Conservation (phyloP, 2,113 vertebrate species). For the Taxidea taxus region DNA sequence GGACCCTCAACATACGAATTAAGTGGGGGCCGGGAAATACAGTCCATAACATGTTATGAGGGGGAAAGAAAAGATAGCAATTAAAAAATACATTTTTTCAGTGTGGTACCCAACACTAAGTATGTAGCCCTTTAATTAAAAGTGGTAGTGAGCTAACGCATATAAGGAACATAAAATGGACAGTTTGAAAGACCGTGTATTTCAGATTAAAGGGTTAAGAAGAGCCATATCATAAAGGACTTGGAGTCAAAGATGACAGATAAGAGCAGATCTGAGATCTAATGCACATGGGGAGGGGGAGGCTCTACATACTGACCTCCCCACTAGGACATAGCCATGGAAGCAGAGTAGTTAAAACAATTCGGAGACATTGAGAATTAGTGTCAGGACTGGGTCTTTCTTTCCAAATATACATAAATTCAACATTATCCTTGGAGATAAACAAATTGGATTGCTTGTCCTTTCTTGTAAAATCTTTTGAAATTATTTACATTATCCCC, state of each 20-base stretch:
- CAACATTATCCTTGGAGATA: neutral
- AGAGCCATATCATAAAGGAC: neutral
- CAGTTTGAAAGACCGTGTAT: neutral
- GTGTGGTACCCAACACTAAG: neutral
- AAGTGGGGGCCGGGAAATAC: fast-evolving
- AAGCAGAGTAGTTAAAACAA: neutral
- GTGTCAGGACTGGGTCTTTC: neutral
- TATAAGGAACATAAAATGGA: neutral
- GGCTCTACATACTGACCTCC: neutral
- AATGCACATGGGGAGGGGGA: neutral
- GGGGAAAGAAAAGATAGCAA: neutral
- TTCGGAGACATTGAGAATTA: neutral
- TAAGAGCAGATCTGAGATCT: neutral
- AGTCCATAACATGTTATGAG: neutral
- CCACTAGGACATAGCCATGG: neutral
- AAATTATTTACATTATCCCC: neutral
- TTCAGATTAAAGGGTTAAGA: neutral
- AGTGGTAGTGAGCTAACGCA: neutral
- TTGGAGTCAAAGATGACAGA: neutral
- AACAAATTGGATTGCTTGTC: neutral
- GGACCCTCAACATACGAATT: neutral
- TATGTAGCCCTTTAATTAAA: neutral
- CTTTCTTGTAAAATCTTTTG: constrained; percentile 6
- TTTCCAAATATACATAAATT: neutral
- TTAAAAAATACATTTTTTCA: neutral